These are phyloP conservation scores for Phataginus tricuspis DNA, from an alignment of 2,797 vertebrate species.

Conservation along the genomic window DNA sequence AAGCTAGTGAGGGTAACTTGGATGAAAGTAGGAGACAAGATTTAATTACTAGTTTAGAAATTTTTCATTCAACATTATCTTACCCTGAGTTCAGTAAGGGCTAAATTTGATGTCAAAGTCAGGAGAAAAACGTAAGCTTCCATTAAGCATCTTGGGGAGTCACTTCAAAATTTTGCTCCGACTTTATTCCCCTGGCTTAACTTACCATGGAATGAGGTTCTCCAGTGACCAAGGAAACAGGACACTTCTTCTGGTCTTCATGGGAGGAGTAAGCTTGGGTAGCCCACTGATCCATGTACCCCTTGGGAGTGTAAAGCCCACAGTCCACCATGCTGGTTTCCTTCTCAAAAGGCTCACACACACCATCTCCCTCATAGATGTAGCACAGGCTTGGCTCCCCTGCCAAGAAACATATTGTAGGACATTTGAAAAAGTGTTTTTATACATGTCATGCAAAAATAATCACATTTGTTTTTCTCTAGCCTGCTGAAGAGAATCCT, in stretches of 20 bases:
- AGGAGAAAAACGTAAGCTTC: background rate
- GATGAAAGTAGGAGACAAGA: fast-evolving
- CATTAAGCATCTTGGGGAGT: too few relatives aligned
- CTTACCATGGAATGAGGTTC: conserved; percentile 89
- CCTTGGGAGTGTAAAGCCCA: conserved; percentile 91
- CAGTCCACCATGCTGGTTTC: conserved; percentile 91
- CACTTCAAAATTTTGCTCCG: background rate
- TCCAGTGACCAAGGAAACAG: conserved; percentile 90
- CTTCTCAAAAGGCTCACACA: conserved; percentile 94
- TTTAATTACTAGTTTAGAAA: background rate
- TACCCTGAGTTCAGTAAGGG: background rate
- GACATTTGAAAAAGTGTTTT: background rate
- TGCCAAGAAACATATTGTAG: conserved; percentile 78
- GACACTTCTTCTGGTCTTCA: conserved; percentile 90
- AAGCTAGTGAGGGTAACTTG: background rate
- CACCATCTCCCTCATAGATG: conserved; percentile 91
- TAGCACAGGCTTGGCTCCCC: conserved; percentile 96
- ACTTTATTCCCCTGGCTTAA: background rate
- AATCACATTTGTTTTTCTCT: background rate
- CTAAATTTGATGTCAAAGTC: background rate
- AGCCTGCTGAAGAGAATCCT: background rate
- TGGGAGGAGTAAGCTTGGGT: conserved; percentile 89
- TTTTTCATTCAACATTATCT: background rate
- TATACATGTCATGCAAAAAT: background rate
- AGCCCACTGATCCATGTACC: conserved; percentile 94